Conservation (phyloP, 2,888 invertebrate genomes). For the Smittia sp. region DNA sequence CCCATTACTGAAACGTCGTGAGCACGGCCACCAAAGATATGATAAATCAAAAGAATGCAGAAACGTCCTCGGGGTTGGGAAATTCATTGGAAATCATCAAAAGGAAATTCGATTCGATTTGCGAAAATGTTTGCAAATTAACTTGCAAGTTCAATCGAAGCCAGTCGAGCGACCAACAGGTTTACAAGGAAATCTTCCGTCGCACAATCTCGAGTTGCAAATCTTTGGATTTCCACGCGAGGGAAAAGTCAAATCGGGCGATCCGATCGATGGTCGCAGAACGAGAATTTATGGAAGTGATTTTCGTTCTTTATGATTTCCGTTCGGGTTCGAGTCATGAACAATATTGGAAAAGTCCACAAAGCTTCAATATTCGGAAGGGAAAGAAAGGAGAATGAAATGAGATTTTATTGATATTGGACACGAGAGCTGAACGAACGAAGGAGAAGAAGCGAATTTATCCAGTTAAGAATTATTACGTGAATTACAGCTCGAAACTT, state of each 20-base stretch:
- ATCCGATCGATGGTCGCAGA: slow-evolving; percentile 33
- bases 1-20: not conserved
- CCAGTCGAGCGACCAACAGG: too few species aligned
- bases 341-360: not conserved
- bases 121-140: too few species aligned
- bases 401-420: slow-evolving; percentile 41
- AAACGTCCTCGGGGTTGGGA: not conserved
- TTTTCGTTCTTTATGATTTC: slow-evolving; percentile 16
- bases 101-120: not conserved
- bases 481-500: slow-evolving; percentile 32
- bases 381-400: slow-evolving; percentile 22
- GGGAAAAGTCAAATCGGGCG: not conserved
- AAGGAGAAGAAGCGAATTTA: slow-evolving; percentile 9
- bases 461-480: slow-evolving; percentile 33
- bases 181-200: too few species aligned
- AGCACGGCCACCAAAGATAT: not conserved
- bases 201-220: not conserved
- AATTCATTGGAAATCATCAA: not conserved
- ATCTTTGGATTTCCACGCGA: too few species aligned
- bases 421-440: slow-evolving; percentile 1
- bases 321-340: not conserved
- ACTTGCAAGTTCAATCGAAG: too few species aligned
- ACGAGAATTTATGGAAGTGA: slow-evolving; percentile 36
- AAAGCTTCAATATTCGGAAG: not conserved
- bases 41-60: not conserved